A percentile compares a stretch with the other conserved stretches of the same genome.
Evolutionary conservation across 2,888 invertebrate species (phyloP).

Genomic region (Melanostoma mellinum): DNA sequence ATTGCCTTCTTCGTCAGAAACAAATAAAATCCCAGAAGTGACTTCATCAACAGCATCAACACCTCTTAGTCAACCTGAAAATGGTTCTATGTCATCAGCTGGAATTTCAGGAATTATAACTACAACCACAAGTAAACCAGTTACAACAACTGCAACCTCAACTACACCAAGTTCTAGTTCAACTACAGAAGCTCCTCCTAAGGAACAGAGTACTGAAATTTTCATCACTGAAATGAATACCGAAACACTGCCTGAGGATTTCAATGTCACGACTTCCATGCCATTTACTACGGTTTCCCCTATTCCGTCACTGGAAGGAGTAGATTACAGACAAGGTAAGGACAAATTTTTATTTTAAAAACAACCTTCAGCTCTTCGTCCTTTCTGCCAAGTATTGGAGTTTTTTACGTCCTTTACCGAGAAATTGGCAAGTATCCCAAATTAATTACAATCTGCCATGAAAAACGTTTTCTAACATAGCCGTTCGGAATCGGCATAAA

Average conservation of each 20-base stretch:
- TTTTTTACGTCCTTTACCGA: no score
- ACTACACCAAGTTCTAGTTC: constrained; percentile 31
- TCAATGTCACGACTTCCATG: constrained; percentile 54
- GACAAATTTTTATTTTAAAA: background rate
- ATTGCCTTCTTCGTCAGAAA: constrained; percentile 73
- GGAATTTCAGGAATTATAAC: constrained; percentile 6
- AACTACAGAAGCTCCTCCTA: constrained; percentile 33
- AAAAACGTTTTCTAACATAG: no score
- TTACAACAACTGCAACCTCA: constrained; percentile 28
- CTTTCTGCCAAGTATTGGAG: no score
- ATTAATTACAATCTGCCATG: no score
- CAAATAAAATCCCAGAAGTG: constrained; percentile 75
- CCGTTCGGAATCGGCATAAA: no score
- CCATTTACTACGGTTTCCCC: constrained; percentile 77
- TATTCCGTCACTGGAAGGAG: constrained; percentile 79
- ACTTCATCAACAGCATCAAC: constrained; percentile 23
- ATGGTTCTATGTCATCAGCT: constrained; percentile 64
- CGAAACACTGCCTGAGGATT: constrained; percentile 56
- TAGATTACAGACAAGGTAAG: constrained; percentile 81
- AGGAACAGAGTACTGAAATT: constrained; percentile 38
- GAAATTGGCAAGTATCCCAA: no score
- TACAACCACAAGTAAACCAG: constrained; percentile 3
- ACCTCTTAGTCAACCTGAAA: constrained; percentile 8
- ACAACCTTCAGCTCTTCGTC: no score
- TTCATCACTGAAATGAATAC: constrained; percentile 33